Conservation (phyloP, 2,888 invertebrate genomes). For the Pseudococcus viburni region DNA sequence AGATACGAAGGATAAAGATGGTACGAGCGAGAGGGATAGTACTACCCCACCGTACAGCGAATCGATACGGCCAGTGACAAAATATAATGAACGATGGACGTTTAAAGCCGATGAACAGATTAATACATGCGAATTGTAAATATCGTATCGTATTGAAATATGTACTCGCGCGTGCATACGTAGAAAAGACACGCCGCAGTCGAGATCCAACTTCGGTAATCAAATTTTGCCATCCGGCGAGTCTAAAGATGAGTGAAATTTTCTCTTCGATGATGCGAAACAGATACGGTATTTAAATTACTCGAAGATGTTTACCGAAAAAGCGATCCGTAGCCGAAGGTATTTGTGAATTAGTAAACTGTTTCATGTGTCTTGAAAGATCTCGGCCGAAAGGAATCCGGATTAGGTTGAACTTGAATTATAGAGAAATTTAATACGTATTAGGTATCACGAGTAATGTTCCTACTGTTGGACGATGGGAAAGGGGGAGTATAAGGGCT, state of each 20-base stretch:
- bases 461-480: no score
- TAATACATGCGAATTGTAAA: conserved; percentile 17
- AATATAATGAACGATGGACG: conserved; percentile 42
- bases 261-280: background rate
- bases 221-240: background rate
- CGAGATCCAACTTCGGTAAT: background rate
- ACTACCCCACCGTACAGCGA: background rate
- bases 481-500: no score
- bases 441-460: no score
- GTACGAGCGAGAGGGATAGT: background rate
- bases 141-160: conserved; percentile 5
- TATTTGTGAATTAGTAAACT: background rate
- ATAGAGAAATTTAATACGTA: no score
- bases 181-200: background rate
- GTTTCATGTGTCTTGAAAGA: background rate
- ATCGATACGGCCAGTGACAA: conserved; percentile 36
- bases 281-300: background rate
- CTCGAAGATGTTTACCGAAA: background rate
- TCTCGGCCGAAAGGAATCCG: background rate
- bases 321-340: background rate
- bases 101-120: conserved; percentile 37
- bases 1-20: background rate
- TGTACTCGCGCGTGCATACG: background rate
- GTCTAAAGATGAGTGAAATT: background rate
- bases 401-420: no score